phyloP scores from a whole-genome alignment of 1,140 invertebrate species.

The Eueides isabella region DNA sequence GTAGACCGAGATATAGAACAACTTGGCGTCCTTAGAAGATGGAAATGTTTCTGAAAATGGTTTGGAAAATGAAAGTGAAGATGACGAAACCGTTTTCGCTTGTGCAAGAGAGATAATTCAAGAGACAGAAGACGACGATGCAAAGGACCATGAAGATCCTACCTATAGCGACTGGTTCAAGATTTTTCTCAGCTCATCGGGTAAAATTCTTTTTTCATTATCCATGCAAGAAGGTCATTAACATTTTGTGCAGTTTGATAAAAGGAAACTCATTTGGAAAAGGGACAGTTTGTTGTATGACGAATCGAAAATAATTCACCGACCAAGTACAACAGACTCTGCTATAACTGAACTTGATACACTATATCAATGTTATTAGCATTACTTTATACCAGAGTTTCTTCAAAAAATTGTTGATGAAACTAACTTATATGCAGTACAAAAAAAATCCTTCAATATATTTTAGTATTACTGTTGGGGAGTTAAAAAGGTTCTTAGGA shows the following conservation, averaged over 20 bases:
- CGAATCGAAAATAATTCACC: too few species aligned
- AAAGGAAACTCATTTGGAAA: conserved; percentile 1
- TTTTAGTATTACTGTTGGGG: conserved; percentile 37
- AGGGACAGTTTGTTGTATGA: too few species aligned
- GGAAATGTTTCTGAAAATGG: too few species aligned
- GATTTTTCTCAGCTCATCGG: conserved; percentile 47
- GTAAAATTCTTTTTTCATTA: conserved; percentile 49
- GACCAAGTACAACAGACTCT: too few species aligned
- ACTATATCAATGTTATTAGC: conserved; percentile 51
- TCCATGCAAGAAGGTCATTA: conserved; percentile 45
- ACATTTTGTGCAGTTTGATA: conserved; percentile 50
- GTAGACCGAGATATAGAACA: conserved; percentile 32
- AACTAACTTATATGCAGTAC: conserved; percentile 37
- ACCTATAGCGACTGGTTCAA: conserved; percentile 51
- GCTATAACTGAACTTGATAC: conserved; percentile 29
- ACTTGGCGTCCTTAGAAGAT: too few species aligned
- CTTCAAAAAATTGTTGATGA: conserved; percentile 38
- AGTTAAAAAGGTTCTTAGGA: conserved; percentile 47
- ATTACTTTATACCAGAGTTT: conserved; percentile 47
- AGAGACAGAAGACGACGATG: conserved; percentile 48
- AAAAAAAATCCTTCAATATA: conserved; percentile 11
- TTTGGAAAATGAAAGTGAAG: conserved; percentile 41
- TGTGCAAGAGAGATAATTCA: conserved; percentile 48
- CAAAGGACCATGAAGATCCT: conserved; percentile 40
- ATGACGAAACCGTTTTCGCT: conserved; percentile 47